Evolutionary conservation across 2,113 vertebrate genomes (phyloP).

Genomic region (Microcebus griseorufus): DNA sequence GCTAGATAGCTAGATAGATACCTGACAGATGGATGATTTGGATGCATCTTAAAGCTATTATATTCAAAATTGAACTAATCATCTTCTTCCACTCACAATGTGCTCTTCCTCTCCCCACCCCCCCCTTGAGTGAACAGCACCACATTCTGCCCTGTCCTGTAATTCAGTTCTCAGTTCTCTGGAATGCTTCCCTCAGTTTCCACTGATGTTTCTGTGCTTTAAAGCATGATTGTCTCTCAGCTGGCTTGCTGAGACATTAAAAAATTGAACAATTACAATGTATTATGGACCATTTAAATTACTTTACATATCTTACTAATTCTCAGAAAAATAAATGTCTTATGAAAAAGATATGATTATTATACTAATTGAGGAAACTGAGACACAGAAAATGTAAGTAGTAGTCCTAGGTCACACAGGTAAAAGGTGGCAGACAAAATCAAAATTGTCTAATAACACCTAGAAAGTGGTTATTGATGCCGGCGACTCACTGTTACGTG

Average conservation of each 20-base stretch:
- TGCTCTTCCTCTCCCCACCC: too few relatives aligned
- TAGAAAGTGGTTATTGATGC: neutral
- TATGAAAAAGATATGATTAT: neutral
- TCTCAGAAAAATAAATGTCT: neutral
- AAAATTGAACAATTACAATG: neutral
- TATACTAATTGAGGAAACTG: neutral
- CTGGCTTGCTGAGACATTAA: neutral
- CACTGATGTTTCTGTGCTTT: neutral
- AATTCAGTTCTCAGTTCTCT: neutral
- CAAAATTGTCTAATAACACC: neutral
- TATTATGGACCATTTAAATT: neutral
- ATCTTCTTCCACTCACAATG: neutral
- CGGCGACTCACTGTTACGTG: neutral
- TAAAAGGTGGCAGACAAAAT: neutral
- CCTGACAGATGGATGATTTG: too few relatives aligned
- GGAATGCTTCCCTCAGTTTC: neutral
- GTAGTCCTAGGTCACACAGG: neutral
- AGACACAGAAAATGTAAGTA: neutral
- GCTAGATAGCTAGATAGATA: neutral
- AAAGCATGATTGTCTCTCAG: neutral
- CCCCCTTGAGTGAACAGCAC: rapidly evolving
- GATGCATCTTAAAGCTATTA: neutral
- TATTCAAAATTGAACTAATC: neutral
- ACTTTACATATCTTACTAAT: neutral
- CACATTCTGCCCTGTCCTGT: neutral